Evolutionary conservation across 1,140 invertebrate species (phyloP), one percentile per base, ranked within the genome.

Genomic region (Drosophila albomicans): DNA sequence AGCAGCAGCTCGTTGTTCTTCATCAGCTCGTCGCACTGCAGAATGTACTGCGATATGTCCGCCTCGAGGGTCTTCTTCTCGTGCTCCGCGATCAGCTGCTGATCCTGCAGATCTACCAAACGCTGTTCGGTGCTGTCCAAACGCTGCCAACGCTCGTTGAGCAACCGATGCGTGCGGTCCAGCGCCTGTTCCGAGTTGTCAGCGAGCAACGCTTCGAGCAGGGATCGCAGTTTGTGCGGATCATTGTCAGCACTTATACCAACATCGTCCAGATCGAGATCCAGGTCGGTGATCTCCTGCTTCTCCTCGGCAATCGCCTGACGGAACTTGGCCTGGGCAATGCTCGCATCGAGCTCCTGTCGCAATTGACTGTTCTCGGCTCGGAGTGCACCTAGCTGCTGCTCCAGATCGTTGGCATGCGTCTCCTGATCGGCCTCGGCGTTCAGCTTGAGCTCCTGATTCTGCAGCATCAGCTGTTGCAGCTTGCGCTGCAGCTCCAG

Each of bases 1-100:
- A 95, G 93, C 13, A 95, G 91, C 69, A 95, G 93, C 81, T 95
- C 95, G 79, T 95, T 95, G 86, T 95, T 95, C 78, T 95, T 95
- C 80, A 95, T 95, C 86, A 95, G 93, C 91, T 95, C 94, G 46
- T 93, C 93, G 61, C 95, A 93, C 89, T 95, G 95, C n/a, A 94
- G 91, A 76, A 95, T 94, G 56, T 94, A 94, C 79, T 95, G 94
- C 63, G 93, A 93, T 32, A 94, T 93, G 81, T 95, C 94, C 30
- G 94, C 93, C 65, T 94, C 94, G 0, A 94, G 81, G 32, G 94
- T 94, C 80, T 94, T 94, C 82, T 94, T 94, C 85, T 95, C 94
- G 66, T 93, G 92, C 62, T 92, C 85, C 15, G 63, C 68, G 5
- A 82, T 45, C 15, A 81, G 46, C 65, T 91, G 89, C 45, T 81